Evolutionary conservation across 2,113 vertebrate genomes (phyloP), one percentile per base, ranked within the genome.

Genomic region (Ciconia stormi): DNA sequence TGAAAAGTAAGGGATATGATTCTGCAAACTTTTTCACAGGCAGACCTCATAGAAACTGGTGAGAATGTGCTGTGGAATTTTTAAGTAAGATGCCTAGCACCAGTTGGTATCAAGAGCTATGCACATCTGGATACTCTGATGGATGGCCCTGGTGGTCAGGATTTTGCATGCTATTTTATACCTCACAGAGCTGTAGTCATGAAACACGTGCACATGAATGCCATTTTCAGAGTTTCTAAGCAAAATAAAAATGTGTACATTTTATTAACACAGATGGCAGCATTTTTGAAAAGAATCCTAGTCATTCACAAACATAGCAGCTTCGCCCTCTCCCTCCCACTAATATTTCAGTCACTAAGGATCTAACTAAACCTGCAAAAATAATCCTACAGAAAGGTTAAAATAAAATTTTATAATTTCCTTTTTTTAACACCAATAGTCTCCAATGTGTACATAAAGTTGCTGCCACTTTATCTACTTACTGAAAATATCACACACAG

Each of bases 211-310:
- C 36, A 61, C 23, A 2, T 27, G 17, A 74, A 40, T 62, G 36
- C 36, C 25, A 10, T 82, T 94, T 95, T 46, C 38, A 73, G 49
- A 18, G 10, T 50, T 87, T 82, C 69, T 32, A 21, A 29, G 38
- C 27, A 73, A 92, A 83, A 56, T 44, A 46, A 32, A 76, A 82
- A 44, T 26, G 18, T 40, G 20, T 47, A 29, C 3, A 4, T 69
- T 44, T 82, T 79, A 90, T 90, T 92, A 95, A 89, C 4, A 12
- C 42, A 91, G 55, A 87, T 82, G 70, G 70, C 7, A 53, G 44
- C 23, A 12, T 67, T 78, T 90, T 76, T 1, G 19, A 61, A 23
- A 67, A 63, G 17, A 71, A 56, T 42, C 10, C 21, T 69, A 27
- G 53, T 50, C 38, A 52, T 42, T 78, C 47, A 83, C 2, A 12